Base-by-base conservation (phyloP, 2,888 invertebrate species). In the Melanostoma scalare region DNA sequence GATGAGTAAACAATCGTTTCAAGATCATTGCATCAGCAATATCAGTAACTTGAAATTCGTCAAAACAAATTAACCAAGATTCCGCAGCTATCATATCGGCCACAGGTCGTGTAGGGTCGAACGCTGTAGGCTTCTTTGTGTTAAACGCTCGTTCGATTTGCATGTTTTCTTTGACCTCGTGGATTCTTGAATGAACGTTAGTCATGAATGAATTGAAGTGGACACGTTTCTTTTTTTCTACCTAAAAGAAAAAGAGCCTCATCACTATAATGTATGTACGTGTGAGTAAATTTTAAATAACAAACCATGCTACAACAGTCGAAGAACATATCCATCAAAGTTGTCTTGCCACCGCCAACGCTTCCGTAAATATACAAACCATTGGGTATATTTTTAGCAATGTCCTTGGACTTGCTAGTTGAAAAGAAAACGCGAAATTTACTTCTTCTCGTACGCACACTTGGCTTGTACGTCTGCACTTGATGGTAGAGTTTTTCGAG, bases 21-120 rank as follows among this genome's bases (percentile, higher is more conserved):
- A 99, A 92, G 89, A 99, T 96, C 99, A 99, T 99, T 0, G 99
- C 99, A 93, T 99, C 99, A 9, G 98, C 99, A 89, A 99, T 98
- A 91, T 99, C 99, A 67, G 99, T 99, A 30, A 89, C 91, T 85
- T 99, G 98, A 92, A 99, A 99, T 92, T 99, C 99, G 92, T 99
- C 99, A 92, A 99, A 98, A 91, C 99, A 99, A 82, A 99, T 94
- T 36, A 99, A 92, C 97, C 97, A 98, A 31, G 97, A 94, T 88
- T 97, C 95, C 61, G 95, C 93, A 35, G 95, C 94, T 84, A 99
- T 98, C 85, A 94, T 93, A 86, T 95, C 94, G 8, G 99, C 99
- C 0, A 99, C 97, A 4, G 97, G 96, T 33, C 96, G 95, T 79
- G 99, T 99, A 0, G 99, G 99, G 92, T 99, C 99, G 91, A 96